Conservation (phyloP, 1,140 invertebrate genomes). For the Prorops nasuta region DNA sequence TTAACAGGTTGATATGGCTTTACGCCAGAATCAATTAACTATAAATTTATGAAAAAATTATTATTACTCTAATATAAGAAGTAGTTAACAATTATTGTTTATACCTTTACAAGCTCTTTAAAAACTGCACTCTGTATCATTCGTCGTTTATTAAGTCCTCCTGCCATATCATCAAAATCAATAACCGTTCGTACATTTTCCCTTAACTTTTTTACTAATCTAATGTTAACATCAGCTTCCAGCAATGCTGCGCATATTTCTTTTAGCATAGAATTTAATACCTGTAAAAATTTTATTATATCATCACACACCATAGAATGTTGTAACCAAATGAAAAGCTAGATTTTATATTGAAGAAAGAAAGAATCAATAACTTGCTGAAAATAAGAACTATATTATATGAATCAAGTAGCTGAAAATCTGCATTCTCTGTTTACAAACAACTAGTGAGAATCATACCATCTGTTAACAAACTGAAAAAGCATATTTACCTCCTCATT, state of each 20-base stretch:
- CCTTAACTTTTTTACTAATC: slow-evolving; percentile 91
- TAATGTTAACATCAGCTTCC: slow-evolving; percentile 99
- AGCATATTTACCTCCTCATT: slow-evolving; percentile 85
- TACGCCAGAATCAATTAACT: slow-evolving; percentile 97
- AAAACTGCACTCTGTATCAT: slow-evolving; percentile 99
- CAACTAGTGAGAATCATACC: slow-evolving; percentile 1
- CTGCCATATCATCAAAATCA: slow-evolving; percentile 99
- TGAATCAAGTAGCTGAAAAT: not conserved
- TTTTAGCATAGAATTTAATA: slow-evolving; percentile 98
- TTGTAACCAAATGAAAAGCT: slow-evolving; percentile 14
- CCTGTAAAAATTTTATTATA: slow-evolving; percentile 60
- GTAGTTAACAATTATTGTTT: not conserved
- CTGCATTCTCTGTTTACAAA: slow-evolving; percentile 38
- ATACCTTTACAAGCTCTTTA: slow-evolving; percentile 95
- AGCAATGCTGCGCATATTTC: slow-evolving; percentile 96
- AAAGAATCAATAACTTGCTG: not conserved
- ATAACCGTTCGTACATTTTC: slow-evolving; percentile 98
- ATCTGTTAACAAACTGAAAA: slow-evolving; percentile 9
- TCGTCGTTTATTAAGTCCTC: slow-evolving; percentile 94
- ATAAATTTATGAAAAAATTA: slow-evolving; percentile 16
- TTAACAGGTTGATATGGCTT: slow-evolving; percentile 96
- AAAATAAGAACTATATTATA: not conserved
- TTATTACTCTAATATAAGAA: slow-evolving; percentile 3
- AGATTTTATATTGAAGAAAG: slow-evolving; percentile 2
- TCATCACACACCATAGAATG: slow-evolving; percentile 10